Evolutionary conservation across 1,140 invertebrate species (phyloP).

Genomic region (Heliconius hermathena): DNA sequence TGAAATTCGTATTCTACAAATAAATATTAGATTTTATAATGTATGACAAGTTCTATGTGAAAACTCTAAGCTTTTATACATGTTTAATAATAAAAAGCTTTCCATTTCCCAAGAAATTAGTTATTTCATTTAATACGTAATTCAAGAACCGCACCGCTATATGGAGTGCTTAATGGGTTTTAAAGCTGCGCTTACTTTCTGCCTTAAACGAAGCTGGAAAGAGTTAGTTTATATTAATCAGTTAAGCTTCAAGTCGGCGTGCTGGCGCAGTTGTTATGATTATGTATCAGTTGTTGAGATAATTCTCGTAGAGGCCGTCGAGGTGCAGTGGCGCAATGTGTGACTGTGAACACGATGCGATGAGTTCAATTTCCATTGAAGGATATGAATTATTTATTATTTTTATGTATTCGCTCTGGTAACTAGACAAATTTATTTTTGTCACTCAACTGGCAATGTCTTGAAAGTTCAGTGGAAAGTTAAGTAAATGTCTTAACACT

Average conservation of each 20-base stretch:
- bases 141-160: slow-evolving; percentile 33
- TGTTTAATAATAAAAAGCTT: slow-evolving; percentile 9
- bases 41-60: neutral
- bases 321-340: no score
- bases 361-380: no score
- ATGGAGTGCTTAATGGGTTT: slow-evolving; percentile 48
- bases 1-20: neutral
- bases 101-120: neutral
- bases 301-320: no score
- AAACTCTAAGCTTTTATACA: neutral
- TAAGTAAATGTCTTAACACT: no score
- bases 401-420: no score
- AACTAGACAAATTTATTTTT: no score
- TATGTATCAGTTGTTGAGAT: neutral
- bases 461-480: neutral
- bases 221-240: slow-evolving; percentile 9
- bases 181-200: slow-evolving; percentile 2
- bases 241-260: neutral
- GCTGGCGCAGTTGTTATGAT: neutral
- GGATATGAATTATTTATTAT: no score
- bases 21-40: neutral
- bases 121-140: slow-evolving; percentile 36
- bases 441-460: no score
- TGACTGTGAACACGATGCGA: no score
- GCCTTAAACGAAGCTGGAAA: slow-evolving; percentile 1